phyloP scores from a whole-genome alignment of 2,113 vertebrate species.

The Aldabrachelys gigantea region DNA sequence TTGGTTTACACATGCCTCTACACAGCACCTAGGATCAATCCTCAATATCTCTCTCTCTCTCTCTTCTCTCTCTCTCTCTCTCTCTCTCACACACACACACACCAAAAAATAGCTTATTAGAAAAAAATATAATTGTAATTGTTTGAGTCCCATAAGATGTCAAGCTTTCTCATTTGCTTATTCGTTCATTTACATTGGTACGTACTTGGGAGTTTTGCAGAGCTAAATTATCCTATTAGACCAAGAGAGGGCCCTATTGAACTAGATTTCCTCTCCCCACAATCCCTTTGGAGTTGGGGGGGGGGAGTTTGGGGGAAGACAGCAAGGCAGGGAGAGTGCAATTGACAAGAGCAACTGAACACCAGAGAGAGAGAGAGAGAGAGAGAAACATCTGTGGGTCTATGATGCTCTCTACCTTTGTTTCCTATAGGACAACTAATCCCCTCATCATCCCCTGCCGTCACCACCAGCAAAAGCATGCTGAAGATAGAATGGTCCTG shows the following conservation, averaged over 20 bases:
- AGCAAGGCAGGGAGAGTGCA: neutral
- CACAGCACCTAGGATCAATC: neutral
- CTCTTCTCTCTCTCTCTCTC: neutral
- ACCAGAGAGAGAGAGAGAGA: neutral
- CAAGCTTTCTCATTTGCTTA: neutral
- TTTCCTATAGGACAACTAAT: neutral
- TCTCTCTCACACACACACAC: neutral
- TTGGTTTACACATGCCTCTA: neutral
- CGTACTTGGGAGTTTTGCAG: neutral
- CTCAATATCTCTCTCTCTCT: neutral
- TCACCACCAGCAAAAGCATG: neutral
- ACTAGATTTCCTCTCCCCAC: slow-evolving; percentile 24
- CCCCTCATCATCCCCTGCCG: neutral
- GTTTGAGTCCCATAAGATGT: neutral
- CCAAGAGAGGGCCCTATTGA: slow-evolving; percentile 73
- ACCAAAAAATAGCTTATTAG: neutral
- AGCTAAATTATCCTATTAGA: neutral
- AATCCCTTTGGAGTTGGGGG: neutral
- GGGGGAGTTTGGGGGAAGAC: neutral
- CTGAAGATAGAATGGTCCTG: neutral
- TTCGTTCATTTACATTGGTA: slow-evolving; percentile 26
- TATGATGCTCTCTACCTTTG: neutral
- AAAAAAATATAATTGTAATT: neutral
- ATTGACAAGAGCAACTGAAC: neutral
- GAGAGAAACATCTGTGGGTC: neutral